Evolutionary conservation across 1,140 invertebrate genomes (phyloP), one percentile per base, ranked within the genome.

Genomic region (Euwallacea fornicatus): DNA sequence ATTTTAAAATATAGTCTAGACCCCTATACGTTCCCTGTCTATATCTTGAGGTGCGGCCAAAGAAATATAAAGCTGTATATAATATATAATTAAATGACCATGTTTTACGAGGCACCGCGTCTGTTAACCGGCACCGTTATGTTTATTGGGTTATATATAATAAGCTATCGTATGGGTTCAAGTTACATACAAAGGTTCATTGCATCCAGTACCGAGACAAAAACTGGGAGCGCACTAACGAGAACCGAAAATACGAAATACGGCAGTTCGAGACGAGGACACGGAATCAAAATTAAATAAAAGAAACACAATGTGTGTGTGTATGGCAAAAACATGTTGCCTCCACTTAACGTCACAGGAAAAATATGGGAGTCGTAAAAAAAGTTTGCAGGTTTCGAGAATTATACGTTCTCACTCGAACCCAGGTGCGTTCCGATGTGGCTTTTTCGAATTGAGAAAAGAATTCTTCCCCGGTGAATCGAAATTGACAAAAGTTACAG

Each of bases 311-410:
- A 63, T 63, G 61, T 63, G 61, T 61, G 55, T 58, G 59, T 46
- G 61, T 63, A 63, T 44, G 16, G 61, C 61, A 63, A 63, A 63
- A 63, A 63, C 61, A 63, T 47, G 61, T 16, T 63, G 61, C 44
- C 16, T 63, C 61, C 61, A 63, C 61, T 63, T 63, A 63, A 63
- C 61, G 61, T 63, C 61, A 47, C 61, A 9, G 13, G 42, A 15
- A 63, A 63, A 63, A 63, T 63, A 63, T 63, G 61, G 61, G 47
- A 42, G 61, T 63, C 61, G 61, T 63, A 63, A 63, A 63, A 33
- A 60, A 63, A 63, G 42, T 63, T 63, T 63, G 61, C 61, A 47
- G 61, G n/a, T 63, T 63, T 63, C 61, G 61, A 63, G 61, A 63
- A 63, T 63, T 63, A 63, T 60, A 41, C 13, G 41, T 50, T 50